phyloP scores from a whole-genome alignment of 2,888 invertebrate genomes.

The Philaethria dido region DNA sequence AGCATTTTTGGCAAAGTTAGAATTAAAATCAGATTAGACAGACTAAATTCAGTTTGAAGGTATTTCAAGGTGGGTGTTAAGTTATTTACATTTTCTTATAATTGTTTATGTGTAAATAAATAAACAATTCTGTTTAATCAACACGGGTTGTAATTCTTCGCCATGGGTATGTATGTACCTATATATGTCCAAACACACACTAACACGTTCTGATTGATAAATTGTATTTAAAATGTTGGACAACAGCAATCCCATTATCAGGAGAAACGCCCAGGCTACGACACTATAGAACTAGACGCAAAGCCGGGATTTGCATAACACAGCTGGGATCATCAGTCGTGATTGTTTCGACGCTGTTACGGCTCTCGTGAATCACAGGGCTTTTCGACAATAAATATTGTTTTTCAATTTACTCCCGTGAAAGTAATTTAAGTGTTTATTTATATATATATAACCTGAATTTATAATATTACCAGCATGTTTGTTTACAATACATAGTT shows the following conservation, averaged over 20 bases:
- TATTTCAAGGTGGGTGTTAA: too few relatives aligned
- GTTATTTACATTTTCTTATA: too few relatives aligned
- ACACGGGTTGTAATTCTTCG: neutral
- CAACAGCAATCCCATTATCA: slow-evolving; percentile 17
- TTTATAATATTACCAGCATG: neutral
- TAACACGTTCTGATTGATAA: neutral
- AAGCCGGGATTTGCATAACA: slow-evolving; percentile 80
- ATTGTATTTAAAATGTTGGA: slow-evolving; percentile 9
- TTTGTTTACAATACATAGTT: neutral
- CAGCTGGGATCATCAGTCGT: slow-evolving; percentile 72
- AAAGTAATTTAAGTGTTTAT: slow-evolving; percentile 3
- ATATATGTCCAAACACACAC: neutral
- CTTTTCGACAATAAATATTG: slow-evolving; percentile 65
- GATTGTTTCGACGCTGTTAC: slow-evolving; percentile 77
- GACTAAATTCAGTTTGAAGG: too few relatives aligned
- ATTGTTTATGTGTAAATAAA: too few relatives aligned
- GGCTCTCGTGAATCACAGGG: slow-evolving; percentile 76
- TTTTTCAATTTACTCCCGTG: slow-evolving; percentile 21
- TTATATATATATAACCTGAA: neutral
- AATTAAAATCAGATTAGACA: too few relatives aligned
- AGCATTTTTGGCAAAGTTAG: too few relatives aligned
- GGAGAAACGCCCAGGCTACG: slow-evolving; percentile 2
- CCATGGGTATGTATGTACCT: neutral
- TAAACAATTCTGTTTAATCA: neutral
- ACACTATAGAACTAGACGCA: slow-evolving; percentile 54